These are phyloP conservation scores for Gobio occitaniae DNA, from an alignment of 2,797 vertebrate species.

Conservation along the genomic window DNA sequence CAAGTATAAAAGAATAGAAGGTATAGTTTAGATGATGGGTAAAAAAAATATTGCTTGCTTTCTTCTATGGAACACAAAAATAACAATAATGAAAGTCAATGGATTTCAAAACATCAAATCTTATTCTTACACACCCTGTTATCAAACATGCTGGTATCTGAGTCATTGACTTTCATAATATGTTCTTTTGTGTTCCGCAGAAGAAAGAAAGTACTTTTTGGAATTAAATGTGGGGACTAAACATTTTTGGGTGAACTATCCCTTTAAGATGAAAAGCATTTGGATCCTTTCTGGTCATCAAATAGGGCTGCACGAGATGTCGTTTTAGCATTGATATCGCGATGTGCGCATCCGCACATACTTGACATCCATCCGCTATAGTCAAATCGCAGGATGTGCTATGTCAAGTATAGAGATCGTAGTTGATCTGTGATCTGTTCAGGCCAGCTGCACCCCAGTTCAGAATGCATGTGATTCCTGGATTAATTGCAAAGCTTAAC, in stretches of 20 bases:
- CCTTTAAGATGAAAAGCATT: conserved; percentile 1
- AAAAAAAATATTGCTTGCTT: background rate
- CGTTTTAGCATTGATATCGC: too few species aligned
- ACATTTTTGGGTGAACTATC: background rate
- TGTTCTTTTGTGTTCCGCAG: background rate
- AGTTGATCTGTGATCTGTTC: too few species aligned
- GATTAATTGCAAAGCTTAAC: too few species aligned
- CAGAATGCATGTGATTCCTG: too few species aligned
- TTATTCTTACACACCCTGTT: background rate
- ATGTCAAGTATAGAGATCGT: too few species aligned
- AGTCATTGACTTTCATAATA: background rate
- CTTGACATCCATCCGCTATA: too few species aligned
- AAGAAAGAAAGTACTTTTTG: background rate
- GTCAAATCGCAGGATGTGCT: too few species aligned
- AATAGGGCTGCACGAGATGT: too few species aligned
- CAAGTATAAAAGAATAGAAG: background rate
- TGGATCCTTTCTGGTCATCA: conserved; percentile 31
- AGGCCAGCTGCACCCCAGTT: too few species aligned
- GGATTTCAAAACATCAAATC: background rate
- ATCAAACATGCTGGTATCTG: background rate
- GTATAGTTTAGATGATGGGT: background rate
- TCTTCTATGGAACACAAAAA: background rate
- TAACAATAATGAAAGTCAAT: background rate
- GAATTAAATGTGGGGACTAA: background rate
- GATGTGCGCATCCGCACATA: too few species aligned